A percentile compares a stretch with the other conserved stretches of the same genome.
Conservation (phyloP, 1,140 invertebrate genomes). For the Papilio dardanus region DNA sequence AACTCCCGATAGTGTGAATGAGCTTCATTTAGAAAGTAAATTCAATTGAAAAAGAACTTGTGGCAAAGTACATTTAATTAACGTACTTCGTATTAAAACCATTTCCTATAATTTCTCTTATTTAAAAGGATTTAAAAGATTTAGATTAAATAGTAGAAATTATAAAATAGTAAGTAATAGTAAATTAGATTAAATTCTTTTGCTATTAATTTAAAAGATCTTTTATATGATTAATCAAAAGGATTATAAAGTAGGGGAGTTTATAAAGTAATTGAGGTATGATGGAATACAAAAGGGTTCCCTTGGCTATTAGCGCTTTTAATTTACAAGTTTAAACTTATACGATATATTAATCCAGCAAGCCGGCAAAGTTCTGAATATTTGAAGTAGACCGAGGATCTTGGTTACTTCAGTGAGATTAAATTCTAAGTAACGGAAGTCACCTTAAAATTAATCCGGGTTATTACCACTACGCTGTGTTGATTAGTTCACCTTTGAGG, state of each 20-base stretch:
- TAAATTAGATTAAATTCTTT: too few species aligned
- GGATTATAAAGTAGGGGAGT: too few species aligned
- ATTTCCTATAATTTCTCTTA: too few species aligned
- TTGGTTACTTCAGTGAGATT: constrained; percentile 11
- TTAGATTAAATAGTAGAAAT: too few species aligned
- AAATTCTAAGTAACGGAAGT: constrained; percentile 25
- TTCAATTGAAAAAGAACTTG: not conserved
- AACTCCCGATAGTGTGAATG: constrained; percentile 14
- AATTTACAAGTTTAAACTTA: not conserved
- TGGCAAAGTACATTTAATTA: too few species aligned
- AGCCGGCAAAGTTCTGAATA: constrained; percentile 8
- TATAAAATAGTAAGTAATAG: too few species aligned
- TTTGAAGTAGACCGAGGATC: not conserved
- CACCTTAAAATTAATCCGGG: constrained; percentile 21
- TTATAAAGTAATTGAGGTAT: too few species aligned
- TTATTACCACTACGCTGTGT: constrained; percentile 16
- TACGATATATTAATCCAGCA: not conserved
- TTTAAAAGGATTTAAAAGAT: too few species aligned
- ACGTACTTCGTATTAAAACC: too few species aligned
- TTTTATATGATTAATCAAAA: too few species aligned
- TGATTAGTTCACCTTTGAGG: constrained; percentile 25
- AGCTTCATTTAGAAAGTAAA: constrained; percentile 1
- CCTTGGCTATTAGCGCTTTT: not conserved
- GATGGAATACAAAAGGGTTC: not conserved
- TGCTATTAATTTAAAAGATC: too few species aligned